A percentile compares a stretch with the other conserved stretches of the same genome.
Conservation (phyloP, 2,888 invertebrate genomes). For the Hydriomena furcata region DNA sequence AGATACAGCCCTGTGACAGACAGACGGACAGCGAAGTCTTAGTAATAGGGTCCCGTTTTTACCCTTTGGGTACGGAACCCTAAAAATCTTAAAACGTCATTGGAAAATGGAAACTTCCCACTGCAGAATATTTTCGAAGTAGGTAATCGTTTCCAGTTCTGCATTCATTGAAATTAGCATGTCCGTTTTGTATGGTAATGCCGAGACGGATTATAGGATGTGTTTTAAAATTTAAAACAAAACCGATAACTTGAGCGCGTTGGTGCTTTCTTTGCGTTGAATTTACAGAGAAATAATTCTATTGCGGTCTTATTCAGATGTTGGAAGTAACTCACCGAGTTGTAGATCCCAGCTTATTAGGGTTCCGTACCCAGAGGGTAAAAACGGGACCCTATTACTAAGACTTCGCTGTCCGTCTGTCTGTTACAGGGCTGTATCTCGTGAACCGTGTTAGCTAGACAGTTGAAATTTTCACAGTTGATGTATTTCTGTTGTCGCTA, state of each 20-base stretch:
- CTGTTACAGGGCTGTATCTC: too few relatives aligned
- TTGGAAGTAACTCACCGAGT: background rate
- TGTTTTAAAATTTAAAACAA: conserved; percentile 28
- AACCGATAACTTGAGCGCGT: conserved; percentile 13
- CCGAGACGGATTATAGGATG: conserved; percentile 19
- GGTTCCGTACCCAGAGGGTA: too few relatives aligned
- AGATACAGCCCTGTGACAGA: too few relatives aligned
- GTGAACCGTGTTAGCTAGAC: too few relatives aligned
- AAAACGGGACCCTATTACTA: too few relatives aligned
- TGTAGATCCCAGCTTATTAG: too few relatives aligned
- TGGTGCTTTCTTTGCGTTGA: conserved; percentile 5
- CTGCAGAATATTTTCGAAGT: conserved; percentile 18
- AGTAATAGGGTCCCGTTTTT: too few relatives aligned
- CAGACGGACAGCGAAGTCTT: too few relatives aligned
- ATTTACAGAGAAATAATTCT: background rate
- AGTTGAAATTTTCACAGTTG: too few relatives aligned
- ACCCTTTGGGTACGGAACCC: too few relatives aligned
- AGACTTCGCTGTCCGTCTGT: background rate
- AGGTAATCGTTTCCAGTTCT: conserved; percentile 23
- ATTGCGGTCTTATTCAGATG: background rate
- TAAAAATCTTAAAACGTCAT: too few relatives aligned
- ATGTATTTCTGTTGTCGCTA: too few relatives aligned
- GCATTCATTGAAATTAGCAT: conserved; percentile 27
- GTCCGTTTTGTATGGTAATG: conserved; percentile 29
- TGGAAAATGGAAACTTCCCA: background rate